Evolutionary conservation across 2,113 vertebrate species (phyloP).

Genomic region (Labeo rohita): DNA sequence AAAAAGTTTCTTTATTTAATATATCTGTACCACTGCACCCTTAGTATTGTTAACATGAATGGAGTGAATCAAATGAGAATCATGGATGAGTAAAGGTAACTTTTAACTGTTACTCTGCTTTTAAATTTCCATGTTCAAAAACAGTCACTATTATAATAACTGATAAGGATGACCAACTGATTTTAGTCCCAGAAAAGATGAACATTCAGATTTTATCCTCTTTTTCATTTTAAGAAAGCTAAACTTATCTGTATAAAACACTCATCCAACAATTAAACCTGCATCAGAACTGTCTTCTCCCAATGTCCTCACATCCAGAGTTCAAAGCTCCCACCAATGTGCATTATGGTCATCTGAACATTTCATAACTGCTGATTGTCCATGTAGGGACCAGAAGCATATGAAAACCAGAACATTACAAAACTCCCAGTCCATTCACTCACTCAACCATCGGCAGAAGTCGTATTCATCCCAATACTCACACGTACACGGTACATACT

Average conservation of each 20-base stretch:
- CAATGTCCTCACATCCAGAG: slow-evolving; percentile 1
- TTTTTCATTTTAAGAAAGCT: neutral
- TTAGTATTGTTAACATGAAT: slow-evolving; percentile 22
- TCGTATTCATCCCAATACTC: slow-evolving; percentile 23
- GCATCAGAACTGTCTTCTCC: neutral
- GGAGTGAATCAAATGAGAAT: slow-evolving; percentile 11
- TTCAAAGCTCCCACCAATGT: neutral
- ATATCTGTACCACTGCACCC: slow-evolving; percentile 46
- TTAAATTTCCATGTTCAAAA: neutral
- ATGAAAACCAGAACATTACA: neutral
- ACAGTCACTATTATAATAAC: neutral
- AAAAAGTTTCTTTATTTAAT: slow-evolving; percentile 48
- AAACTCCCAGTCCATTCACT: slow-evolving; percentile 16
- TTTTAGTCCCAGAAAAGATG: neutral
- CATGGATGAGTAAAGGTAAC: slow-evolving; percentile 13
- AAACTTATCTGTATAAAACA: slow-evolving; percentile 21
- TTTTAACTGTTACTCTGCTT: neutral
- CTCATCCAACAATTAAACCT: neutral
- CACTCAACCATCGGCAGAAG: neutral
- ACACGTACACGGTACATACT: slow-evolving; percentile 32
- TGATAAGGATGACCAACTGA: neutral
- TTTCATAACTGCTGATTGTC: slow-evolving; percentile 32
- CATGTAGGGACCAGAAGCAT: neutral
- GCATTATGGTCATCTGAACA: neutral
- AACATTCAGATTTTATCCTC: slow-evolving; percentile 10